Percentiles rank a stretch among this genome's conserved stretches.
Conservation (phyloP, 2,888 invertebrate genomes). For the Hartigia nigra region DNA sequence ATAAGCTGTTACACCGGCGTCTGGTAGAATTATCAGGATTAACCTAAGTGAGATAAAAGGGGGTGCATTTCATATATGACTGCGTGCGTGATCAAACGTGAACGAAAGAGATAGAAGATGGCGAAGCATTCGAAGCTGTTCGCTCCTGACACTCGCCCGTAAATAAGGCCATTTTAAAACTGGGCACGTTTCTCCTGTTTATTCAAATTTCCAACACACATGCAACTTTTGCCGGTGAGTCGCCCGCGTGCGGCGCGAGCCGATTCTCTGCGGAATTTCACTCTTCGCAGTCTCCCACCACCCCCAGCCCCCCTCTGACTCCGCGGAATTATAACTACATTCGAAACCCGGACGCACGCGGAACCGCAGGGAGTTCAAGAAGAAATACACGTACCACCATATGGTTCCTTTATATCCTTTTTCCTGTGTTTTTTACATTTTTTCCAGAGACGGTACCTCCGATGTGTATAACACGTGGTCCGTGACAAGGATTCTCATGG, state of each 20-base stretch:
- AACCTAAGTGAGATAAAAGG: not conserved
- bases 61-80: not conserved
- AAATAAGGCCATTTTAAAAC: slow-evolving; percentile 45
- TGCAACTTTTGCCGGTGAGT: slow-evolving; percentile 29
- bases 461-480: not conserved
- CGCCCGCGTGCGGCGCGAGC: slow-evolving; percentile 7
- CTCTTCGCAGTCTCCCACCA: not conserved
- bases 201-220: slow-evolving; percentile 44
- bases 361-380: not conserved
- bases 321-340: slow-evolving; percentile 27
- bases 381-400: not conserved
- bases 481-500: not conserved
- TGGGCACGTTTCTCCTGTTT: slow-evolving; percentile 49
- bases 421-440: not conserved
- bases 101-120: slow-evolving; percentile 6
- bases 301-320: not conserved
- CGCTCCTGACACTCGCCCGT: slow-evolving; percentile 9
- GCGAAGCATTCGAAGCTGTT: not conserved
- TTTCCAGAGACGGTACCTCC: not conserved
- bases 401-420: not conserved
- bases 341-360: slow-evolving; percentile 4
- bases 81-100: not conserved
- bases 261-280: not conserved
- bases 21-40: not conserved
- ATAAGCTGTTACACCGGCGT: not conserved